Conservation (phyloP, 2,888 invertebrate species). For the Eupithecia insigniata region DNA sequence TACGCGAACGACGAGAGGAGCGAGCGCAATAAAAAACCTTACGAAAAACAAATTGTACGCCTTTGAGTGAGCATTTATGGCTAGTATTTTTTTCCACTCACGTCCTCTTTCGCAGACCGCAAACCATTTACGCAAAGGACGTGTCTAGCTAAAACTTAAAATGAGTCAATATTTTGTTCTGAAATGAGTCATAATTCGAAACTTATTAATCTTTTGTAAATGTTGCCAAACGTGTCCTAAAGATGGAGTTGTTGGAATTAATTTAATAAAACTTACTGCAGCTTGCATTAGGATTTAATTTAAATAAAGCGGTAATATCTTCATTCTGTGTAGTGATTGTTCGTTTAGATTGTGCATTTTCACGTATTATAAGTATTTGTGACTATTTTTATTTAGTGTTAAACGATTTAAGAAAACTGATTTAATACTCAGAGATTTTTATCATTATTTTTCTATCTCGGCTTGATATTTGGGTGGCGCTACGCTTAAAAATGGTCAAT, state of each 20-base stretch:
- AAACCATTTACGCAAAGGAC: neutral
- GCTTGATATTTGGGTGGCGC: neutral
- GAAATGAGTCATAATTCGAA: neutral
- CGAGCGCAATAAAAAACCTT: neutral
- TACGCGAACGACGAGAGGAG: neutral
- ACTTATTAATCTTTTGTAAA: neutral
- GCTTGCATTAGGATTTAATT: slow-evolving; percentile 20
- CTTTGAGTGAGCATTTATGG: neutral
- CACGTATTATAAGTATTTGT: slow-evolving; percentile 46
- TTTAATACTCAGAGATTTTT: neutral
- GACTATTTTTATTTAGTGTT: slow-evolving; percentile 46
- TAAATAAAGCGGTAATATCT: slow-evolving; percentile 3
- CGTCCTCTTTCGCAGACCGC: neutral
- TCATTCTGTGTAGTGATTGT: slow-evolving; percentile 11
- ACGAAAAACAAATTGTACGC: neutral
- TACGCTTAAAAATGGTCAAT: no score
- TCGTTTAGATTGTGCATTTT: slow-evolving; percentile 26
- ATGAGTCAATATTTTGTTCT: neutral
- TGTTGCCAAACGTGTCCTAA: slow-evolving; percentile 8
- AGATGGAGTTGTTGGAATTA: neutral
- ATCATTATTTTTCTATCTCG: neutral
- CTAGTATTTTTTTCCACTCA: neutral
- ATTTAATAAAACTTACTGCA: slow-evolving; percentile 6
- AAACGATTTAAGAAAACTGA: neutral
- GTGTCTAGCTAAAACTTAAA: neutral